Base-by-base conservation (phyloP, 2,888 invertebrate species). In the Melangyna quadrimaculata region DNA sequence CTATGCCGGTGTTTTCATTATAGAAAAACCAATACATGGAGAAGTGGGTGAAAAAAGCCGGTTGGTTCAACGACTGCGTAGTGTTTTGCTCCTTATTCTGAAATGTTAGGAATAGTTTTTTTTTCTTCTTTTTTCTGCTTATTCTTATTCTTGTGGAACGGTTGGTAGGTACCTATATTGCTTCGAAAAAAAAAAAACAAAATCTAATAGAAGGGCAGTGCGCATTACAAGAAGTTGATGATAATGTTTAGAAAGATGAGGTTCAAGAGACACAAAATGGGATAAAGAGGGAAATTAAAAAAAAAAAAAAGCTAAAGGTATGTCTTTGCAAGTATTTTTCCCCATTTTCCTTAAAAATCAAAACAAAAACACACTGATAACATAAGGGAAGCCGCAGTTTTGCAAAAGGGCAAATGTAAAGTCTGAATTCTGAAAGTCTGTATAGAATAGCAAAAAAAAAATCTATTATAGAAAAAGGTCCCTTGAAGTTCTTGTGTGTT, bases 41-140 rank as follows among this genome's bases (percentile, higher is more conserved):
- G 70, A 79, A 83, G 78, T 83, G 83, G 83, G 83, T 83, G 83
- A 83, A 79, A 83, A 83, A 78, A 83, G 83, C 83, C 83, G 83
- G 83, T 83, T 83, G 74, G 83, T 83, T 79, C 70, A 83, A 79
- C 79, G 83, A 79, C 79, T 79, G 83, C 69, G 22, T 69, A 59
- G 69, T 77, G 24, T 61, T 63, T 63, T 51, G 53, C 40, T 57
- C 57, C 32, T 71, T 70, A 27, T 61, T 79, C 57, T 69, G 53
- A 57, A 79, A 57, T 72, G 57, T 79, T 51, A 29, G 32, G n/a
- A 43, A 27, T 17, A 0, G 9, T 63, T 59, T 59, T 59, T 48
- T 19, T 67, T 14, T 48, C 17, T 7, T 14, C 3, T 35, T 51
- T 51, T 51, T 27, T 24, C 51, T n/a, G 8, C 27, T 51, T 5